Conservation (phyloP, 1,140 invertebrate species). For the Brachionus koreanus region DNA sequence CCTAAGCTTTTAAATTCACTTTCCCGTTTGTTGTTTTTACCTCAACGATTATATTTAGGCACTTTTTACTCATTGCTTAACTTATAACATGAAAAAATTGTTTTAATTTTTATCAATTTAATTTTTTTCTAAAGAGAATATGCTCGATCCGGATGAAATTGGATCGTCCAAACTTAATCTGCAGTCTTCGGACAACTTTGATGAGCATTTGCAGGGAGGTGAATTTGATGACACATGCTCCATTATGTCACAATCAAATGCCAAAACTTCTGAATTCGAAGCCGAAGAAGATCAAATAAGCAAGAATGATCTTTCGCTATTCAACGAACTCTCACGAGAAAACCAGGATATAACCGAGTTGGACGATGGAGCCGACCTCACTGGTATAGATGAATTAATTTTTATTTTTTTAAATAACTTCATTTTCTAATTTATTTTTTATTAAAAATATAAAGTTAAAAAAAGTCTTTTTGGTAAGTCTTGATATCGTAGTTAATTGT, state of each 20-base stretch:
- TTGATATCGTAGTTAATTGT: constrained; percentile 49
- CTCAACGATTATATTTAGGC: constrained; percentile 5
- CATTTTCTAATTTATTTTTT: constrained; percentile 32
- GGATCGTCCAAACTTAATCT: neutral
- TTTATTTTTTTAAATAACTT: neutral
- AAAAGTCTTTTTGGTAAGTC: constrained; percentile 98
- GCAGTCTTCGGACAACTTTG: constrained; percentile 30
- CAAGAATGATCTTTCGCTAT: constrained; percentile 8
- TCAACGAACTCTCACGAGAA: constrained; percentile 49
- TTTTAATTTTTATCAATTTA: neutral
- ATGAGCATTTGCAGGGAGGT: neutral
- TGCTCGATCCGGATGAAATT: neutral
- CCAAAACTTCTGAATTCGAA: constrained; percentile 4
- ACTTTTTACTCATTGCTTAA: neutral
- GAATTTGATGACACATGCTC: constrained; percentile 11
- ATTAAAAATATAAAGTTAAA: constrained; percentile 69
- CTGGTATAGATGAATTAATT: constrained; percentile 49
- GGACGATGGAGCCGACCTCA: constrained; percentile 57
- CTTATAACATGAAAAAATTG: neutral
- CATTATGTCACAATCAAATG: constrained; percentile 7
- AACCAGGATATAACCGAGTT: constrained; percentile 54
- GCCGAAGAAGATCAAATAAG: neutral
- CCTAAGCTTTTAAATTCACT: constrained; percentile 40
- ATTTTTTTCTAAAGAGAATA: constrained; percentile 18
- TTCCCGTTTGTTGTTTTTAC: constrained; percentile 40